Evolutionary conservation across 92 coral and sea anemone species (phyloP), one percentile per base, ranked within the genome.

Genomic region (Paramuricea clavata): DNA sequence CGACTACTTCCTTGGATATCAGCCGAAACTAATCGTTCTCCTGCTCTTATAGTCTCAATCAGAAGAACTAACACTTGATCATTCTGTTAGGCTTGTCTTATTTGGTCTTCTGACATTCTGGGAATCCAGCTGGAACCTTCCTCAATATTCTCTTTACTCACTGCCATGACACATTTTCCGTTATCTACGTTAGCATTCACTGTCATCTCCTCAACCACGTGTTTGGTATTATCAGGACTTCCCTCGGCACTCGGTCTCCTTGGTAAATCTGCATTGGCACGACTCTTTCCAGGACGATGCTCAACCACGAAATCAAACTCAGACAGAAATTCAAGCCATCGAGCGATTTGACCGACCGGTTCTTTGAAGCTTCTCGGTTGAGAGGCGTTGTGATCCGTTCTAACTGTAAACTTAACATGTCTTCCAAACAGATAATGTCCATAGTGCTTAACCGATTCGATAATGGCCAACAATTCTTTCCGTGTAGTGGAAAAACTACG

Each of bases 231-330:
- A 0, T 69, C 26, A n/a, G 10, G 12, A 1, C 25, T 32, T 64
- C 25, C 42, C 17, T 17, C 78, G 6, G 30, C 12, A 2, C 21
- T 2, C 31, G 56, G 50, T 34, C 49, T 72, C 31, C 78, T 15
- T 23, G 52, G 39, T 15, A 72, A 47, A 2, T 47, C 44, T 34
- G 76, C 76, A 72, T 39, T 39, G 9, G 26, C 56, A 72, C 39
- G 78, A 35, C 32, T 72, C 28, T 72, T 23, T 2, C 78, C 57
- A 7, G 78, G 54, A 7, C 54, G 78, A n/a, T 72, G 78, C n/a
- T 72, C 78, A 15, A 72, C 28, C 6, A 34, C 50, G 16, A 39
- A 72, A 39, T 72, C 78, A 42, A 72, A 72, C 56, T 72, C 78
- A 19, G 78, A 41, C 5, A 72, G 57, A n/a, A 35, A 47, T n/a